Conservation (phyloP, 2,888 invertebrate genomes). For the Drosophila tanythrix region DNA sequence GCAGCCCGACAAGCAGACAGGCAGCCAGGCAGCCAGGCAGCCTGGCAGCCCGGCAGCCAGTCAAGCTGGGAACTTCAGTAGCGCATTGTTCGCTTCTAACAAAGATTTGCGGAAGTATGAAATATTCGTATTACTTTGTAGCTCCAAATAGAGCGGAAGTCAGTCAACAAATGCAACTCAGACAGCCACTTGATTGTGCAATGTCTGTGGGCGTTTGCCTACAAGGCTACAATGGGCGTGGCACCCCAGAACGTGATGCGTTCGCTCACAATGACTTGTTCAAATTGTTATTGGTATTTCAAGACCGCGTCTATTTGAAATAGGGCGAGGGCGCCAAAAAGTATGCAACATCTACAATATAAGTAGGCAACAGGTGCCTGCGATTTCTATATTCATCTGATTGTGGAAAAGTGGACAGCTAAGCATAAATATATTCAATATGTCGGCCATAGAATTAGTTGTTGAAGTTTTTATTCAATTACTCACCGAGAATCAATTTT, state of each 20-base stretch:
- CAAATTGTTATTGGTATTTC: conserved; percentile 20
- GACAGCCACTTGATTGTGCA: conserved; percentile 65
- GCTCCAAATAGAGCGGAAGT: conserved; percentile 78
- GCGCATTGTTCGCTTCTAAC: conserved; percentile 56
- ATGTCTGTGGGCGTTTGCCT: conserved; percentile 36
- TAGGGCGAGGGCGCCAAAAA: neutral
- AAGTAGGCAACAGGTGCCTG: neutral
- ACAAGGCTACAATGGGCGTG: conserved; percentile 25
- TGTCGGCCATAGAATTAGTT: neutral
- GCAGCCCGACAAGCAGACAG: conserved; percentile 6
- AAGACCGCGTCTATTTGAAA: neutral
- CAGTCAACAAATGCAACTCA: conserved; percentile 68
- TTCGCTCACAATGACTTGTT: conserved; percentile 10
- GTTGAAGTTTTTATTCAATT: neutral
- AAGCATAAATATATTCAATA: neutral
- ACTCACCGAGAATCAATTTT: neutral
- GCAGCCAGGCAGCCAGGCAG: neutral
- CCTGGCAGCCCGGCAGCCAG: neutral
- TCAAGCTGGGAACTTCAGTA: conserved; percentile 16
- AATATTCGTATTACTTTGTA: conserved; percentile 79
- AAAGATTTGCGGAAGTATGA: conserved; percentile 78
- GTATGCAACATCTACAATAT: conserved; percentile 5
- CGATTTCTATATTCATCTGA: neutral
- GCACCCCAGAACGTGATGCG: conserved; percentile 16
- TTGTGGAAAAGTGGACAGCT: neutral